A percentile compares a stretch with the other conserved stretches of the same genome.
phyloP scores from a whole-genome alignment of 2,797 vertebrate genomes.

The Rhinella marina region DNA sequence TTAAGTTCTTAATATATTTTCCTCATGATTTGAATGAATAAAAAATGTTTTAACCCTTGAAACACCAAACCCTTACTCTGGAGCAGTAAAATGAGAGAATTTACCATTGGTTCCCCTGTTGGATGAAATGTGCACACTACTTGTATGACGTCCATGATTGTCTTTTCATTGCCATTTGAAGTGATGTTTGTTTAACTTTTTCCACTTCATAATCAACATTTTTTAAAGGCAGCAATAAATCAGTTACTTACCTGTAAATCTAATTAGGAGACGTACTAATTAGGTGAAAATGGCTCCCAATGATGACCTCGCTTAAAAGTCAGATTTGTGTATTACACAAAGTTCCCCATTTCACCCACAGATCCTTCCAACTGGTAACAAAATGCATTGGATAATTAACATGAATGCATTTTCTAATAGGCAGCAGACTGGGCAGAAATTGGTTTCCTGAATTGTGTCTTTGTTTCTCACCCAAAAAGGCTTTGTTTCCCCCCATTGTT shows the following conservation, averaged over 20 bases:
- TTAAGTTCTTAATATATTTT: background rate
- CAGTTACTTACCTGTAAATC: slow-evolving; percentile 84
- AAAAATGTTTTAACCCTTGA: background rate
- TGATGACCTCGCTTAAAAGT: slow-evolving; percentile 64
- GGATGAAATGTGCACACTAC: slow-evolving; percentile 43
- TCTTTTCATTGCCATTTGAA: slow-evolving; percentile 71
- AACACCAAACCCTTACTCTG: background rate
- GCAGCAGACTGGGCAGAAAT: slow-evolving; percentile 77
- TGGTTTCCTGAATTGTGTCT: slow-evolving; percentile 84
- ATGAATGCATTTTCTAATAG: slow-evolving; percentile 74
- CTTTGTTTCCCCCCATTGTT: slow-evolving; percentile 93
- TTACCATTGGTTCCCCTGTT: slow-evolving; percentile 5
- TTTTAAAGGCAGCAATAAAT: slow-evolving; percentile 79
- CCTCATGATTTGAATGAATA: background rate
- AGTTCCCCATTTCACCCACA: slow-evolving; percentile 75
- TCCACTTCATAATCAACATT: slow-evolving; percentile 78
- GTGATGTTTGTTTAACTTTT: slow-evolving; percentile 82
- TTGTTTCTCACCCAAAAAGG: slow-evolving; percentile 83
- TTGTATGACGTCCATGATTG: slow-evolving; percentile 63
- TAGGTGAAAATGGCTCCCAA: slow-evolving; percentile 76
- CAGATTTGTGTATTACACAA: slow-evolving; percentile 68
- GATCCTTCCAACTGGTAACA: slow-evolving; percentile 69
- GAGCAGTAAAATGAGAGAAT: background rate
- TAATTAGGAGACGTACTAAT: slow-evolving; percentile 90
- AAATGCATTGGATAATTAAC: slow-evolving; percentile 81